Conservation (phyloP, 2,888 invertebrate species). For the Acanthoscelides obtectus region DNA sequence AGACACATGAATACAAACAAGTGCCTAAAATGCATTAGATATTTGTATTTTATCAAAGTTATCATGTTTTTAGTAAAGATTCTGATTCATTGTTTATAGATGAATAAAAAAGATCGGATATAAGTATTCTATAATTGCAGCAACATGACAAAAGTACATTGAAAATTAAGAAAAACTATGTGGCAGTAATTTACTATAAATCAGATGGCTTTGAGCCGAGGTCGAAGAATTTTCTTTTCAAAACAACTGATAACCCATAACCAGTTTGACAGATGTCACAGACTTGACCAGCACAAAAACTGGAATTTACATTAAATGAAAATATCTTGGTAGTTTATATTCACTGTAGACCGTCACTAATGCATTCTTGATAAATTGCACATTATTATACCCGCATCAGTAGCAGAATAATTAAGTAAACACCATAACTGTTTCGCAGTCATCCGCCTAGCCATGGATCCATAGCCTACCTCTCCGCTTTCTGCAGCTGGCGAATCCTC, state of each 20-base stretch:
- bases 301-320: neutral
- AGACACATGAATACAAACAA: neutral
- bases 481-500: constrained; percentile 91
- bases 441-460: neutral
- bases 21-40: neutral
- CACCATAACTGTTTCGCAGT: neutral
- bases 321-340: neutral
- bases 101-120: neutral
- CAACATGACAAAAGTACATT: neutral
- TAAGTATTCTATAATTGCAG: neutral
- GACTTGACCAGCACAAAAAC: neutral
- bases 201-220: neutral
- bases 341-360: neutral
- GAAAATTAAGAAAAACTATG: neutral
- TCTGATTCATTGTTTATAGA: too few relatives aligned
- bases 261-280: neutral
- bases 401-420: neutral
- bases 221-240: neutral
- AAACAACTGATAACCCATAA: neutral
- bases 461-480: constrained; percentile 72
- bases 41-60: neutral
- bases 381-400: neutral
- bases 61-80: neutral
- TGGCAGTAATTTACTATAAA: neutral
- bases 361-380: neutral